Conservation (phyloP, 2,888 invertebrate genomes). For the Sphinx pinastri region DNA sequence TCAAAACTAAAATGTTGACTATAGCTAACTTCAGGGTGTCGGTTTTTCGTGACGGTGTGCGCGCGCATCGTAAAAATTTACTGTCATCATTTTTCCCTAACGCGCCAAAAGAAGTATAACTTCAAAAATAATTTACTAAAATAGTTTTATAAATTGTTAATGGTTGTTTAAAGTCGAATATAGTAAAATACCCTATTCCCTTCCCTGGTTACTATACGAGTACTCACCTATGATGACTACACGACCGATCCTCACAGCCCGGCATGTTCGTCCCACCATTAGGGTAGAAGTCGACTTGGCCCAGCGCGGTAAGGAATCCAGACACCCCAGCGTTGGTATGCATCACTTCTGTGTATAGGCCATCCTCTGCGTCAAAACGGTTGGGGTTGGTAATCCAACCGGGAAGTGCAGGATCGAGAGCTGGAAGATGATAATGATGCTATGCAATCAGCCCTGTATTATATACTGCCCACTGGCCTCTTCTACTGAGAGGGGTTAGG, state of each 20-base stretch:
- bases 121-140: too few species aligned
- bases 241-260: slow-evolving; percentile 45
- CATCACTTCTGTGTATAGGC: slow-evolving; percentile 54
- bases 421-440: slow-evolving; percentile 34
- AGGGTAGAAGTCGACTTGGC: slow-evolving; percentile 57
- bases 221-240: slow-evolving; percentile 53
- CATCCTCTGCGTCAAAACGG: slow-evolving; percentile 45
- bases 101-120: too few species aligned
- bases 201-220: neutral
- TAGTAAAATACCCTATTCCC: neutral
- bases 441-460: too few species aligned
- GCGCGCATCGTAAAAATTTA: too few species aligned
- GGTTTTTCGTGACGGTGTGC: too few species aligned
- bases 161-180: too few species aligned
- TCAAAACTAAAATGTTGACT: too few species aligned
- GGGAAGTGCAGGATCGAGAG: slow-evolving; percentile 46
- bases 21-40: too few species aligned
- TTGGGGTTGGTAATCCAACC: slow-evolving; percentile 48
- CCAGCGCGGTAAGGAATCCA: slow-evolving; percentile 47
- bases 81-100: too few species aligned
- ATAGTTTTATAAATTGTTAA: too few species aligned
- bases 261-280: slow-evolving; percentile 55
- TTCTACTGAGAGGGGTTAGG: too few species aligned
- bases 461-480: too few species aligned
- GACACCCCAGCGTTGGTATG: slow-evolving; percentile 54